Evolutionary conservation across 1,140 invertebrate species (phyloP).

Genomic region (Pogonomyrmex californicus): DNA sequence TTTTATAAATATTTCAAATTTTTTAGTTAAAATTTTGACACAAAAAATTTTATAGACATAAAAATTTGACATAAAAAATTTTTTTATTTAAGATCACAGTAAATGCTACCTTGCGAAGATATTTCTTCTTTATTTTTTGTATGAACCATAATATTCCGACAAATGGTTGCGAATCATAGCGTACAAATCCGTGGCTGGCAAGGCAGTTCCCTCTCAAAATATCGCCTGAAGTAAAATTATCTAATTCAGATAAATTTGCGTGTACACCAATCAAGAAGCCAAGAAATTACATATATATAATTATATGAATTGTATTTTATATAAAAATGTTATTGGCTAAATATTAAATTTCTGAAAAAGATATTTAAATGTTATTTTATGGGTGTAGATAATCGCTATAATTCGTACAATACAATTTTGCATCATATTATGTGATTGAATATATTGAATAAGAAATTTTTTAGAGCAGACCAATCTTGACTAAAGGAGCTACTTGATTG

Average conservation of each 20-base stretch:
- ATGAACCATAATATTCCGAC: constrained; percentile 9
- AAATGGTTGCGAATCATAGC: not conserved
- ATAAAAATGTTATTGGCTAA: not conserved
- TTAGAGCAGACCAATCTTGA: not conserved
- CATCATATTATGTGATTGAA: not conserved
- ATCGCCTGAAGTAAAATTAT: constrained; percentile 44
- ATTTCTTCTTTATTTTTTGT: constrained; percentile 8
- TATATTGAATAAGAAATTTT: not conserved
- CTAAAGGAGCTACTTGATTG: not conserved
- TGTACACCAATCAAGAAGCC: not conserved
- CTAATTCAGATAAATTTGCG: constrained; percentile 59
- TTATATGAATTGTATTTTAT: not conserved
- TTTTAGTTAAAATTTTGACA: not conserved
- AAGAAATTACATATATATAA: not conserved
- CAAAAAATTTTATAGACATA: not conserved
- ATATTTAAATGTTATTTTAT: not conserved
- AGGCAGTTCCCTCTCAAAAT: constrained; percentile 50
- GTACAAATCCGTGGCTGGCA: constrained; percentile 50
- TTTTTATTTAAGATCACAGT: not conserved
- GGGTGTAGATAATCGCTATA: not conserved
- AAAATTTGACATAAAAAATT: not conserved
- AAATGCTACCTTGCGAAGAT: constrained; percentile 35
- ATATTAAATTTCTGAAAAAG: not conserved
- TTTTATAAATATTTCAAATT: not conserved
- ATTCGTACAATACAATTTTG: not conserved